phyloP scores from a whole-genome alignment of 2,888 invertebrate genomes.

The Eupithecia vulgata region DNA sequence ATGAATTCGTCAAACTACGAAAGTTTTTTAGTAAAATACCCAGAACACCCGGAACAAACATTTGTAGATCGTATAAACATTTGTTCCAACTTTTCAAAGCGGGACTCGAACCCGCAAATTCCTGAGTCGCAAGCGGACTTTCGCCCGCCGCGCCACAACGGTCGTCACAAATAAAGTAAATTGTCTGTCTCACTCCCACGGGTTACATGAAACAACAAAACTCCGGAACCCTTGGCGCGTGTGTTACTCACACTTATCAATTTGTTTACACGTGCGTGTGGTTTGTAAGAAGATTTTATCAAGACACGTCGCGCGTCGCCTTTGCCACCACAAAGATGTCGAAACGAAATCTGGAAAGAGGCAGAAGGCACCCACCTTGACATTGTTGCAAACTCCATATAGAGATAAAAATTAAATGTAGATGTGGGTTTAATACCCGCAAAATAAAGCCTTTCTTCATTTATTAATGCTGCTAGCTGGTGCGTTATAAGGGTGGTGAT shows the following conservation, averaged over 20 bases:
- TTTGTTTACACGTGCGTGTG: constrained; percentile 14
- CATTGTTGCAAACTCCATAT: constrained; percentile 24
- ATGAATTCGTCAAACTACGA: too few species aligned
- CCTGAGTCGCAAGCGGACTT: too few species aligned
- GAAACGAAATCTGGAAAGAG: constrained; percentile 16
- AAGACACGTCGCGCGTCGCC: constrained; percentile 1
- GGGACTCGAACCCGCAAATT: too few species aligned
- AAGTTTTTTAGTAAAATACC: too few species aligned
- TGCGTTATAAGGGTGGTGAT: too few species aligned
- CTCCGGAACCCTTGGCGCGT: not conserved
- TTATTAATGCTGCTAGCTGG: too few species aligned
- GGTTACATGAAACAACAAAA: not conserved
- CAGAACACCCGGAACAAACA: too few species aligned
- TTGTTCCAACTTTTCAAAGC: too few species aligned
- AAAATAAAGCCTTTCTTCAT: not conserved
- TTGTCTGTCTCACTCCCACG: not conserved
- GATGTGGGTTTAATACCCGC: not conserved
- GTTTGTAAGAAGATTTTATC: constrained; percentile 2
- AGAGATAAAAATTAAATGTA: not conserved
- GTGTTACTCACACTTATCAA: not conserved
- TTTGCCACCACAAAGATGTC: not conserved
- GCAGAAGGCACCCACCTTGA: constrained; percentile 25
- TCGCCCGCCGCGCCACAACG: too few species aligned
- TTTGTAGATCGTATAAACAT: too few species aligned
- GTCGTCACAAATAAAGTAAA: not conserved